Evolutionary conservation across 2,888 invertebrate genomes (phyloP).

Genomic region (Eupithecia subfuscata): DNA sequence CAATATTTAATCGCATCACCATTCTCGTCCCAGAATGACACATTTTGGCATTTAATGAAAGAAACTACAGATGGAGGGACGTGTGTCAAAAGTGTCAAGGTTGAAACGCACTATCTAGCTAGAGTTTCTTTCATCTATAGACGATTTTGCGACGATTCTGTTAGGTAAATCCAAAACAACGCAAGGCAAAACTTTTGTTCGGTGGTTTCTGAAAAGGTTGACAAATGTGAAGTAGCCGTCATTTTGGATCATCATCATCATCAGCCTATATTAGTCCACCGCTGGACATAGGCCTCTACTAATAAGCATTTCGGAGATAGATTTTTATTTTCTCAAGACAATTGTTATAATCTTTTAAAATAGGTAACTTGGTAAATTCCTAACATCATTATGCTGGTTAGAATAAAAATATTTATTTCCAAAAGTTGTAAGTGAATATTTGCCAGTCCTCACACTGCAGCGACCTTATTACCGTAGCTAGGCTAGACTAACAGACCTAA

Average conservation of each 20-base stretch:
- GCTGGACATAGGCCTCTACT: no score
- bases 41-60: no score
- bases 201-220: background rate
- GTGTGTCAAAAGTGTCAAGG: no score
- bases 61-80: no score
- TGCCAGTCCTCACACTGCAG: background rate
- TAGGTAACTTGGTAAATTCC: background rate
- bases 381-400: background rate
- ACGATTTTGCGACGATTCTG: background rate
- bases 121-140: no score
- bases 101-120: no score
- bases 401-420: no score
- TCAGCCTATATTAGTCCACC: no score
- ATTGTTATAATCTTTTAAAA: background rate
- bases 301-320: background rate
- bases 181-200: background rate
- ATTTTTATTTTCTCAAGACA: background rate
- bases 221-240: background rate
- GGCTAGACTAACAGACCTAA: constrained; percentile 7
- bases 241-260: background rate
- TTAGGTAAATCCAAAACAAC: background rate
- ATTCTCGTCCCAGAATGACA: no score
- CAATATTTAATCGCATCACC: no score
- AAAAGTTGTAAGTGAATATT: background rate
- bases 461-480: background rate